phyloP scores from a whole-genome alignment of 2,113 vertebrate genomes.

The Heloderma charlesbogerti region DNA sequence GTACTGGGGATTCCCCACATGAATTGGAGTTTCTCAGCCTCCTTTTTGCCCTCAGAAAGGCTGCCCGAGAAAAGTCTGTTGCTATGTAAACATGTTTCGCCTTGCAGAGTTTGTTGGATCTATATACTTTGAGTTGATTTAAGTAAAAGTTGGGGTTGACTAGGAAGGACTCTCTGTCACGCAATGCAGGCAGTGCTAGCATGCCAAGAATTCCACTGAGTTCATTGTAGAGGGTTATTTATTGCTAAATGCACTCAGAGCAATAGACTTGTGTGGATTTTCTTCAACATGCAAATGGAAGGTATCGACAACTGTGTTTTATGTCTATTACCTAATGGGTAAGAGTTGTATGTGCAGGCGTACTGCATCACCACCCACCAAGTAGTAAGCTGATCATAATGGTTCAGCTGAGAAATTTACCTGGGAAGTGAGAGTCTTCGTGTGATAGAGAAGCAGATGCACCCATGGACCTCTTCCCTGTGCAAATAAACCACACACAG shows the following conservation, averaged over 20 bases:
- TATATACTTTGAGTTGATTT: slow-evolving; percentile 16
- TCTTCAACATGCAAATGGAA: not conserved
- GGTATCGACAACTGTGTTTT: slow-evolving; percentile 11
- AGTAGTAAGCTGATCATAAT: slow-evolving; percentile 4
- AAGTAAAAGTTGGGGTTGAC: not conserved
- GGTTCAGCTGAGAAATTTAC: not conserved
- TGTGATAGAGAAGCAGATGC: not conserved
- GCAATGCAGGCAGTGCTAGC: not conserved
- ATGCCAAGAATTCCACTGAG: not conserved
- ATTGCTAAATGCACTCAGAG: slow-evolving; percentile 10
- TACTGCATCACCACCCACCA: not conserved
- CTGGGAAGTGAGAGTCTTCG: not conserved
- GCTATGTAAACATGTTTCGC: not conserved
- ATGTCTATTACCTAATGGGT: not conserved
- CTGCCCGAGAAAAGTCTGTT: not conserved
- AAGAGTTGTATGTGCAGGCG: not conserved
- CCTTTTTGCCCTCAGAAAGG: not conserved
- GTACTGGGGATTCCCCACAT: not conserved
- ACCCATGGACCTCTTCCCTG: not conserved
- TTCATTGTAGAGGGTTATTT: slow-evolving; percentile 12
- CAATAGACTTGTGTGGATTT: not conserved
- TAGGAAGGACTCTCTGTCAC: not conserved
- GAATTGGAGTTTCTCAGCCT: not conserved
- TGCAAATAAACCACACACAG: not conserved
- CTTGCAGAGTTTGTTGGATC: not conserved